phyloP scores from a whole-genome alignment of 2,113 vertebrate species.

The Clarias batrachus region DNA sequence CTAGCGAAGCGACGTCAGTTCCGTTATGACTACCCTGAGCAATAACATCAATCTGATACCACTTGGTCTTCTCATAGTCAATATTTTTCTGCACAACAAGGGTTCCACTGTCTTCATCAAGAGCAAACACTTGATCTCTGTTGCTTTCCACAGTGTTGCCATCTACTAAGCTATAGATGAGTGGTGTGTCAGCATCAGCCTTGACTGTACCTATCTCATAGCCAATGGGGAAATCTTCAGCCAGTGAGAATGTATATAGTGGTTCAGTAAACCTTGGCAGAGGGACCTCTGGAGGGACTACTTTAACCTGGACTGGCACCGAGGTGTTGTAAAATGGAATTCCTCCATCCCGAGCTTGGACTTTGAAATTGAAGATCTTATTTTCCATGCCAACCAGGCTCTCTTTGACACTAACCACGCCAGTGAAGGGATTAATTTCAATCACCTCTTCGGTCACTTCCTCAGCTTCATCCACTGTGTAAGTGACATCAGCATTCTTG shows the following conservation, averaged over 20 bases:
- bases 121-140: constrained; percentile 82
- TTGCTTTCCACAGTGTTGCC: constrained; percentile 94
- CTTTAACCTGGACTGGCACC: constrained; percentile 85
- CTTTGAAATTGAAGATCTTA: constrained; percentile 86
- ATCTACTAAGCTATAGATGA: constrained; percentile 94
- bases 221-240: constrained; percentile 87
- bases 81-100: constrained; percentile 85
- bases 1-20: constrained; percentile 84
- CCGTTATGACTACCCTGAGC: constrained; percentile 86
- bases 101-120: constrained; percentile 84
- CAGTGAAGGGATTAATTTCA: constrained; percentile 89
- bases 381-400: constrained; percentile 89
- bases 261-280: constrained; percentile 94
- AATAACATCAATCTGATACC: constrained; percentile 92
- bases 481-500: constrained; percentile 91
- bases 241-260: constrained; percentile 88
- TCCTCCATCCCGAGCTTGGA: constrained; percentile 89
- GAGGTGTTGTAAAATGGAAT: constrained; percentile 87
- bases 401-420: constrained; percentile 87
- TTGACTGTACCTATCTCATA: constrained; percentile 88
- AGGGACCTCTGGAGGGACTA: constrained; percentile 84
- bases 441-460: constrained; percentile 82
- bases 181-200: constrained; percentile 82
- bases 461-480: constrained; percentile 82
- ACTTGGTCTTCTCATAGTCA: constrained; percentile 91